Base-by-base conservation (phyloP, 2,888 invertebrate species). In the Lomographa bimaculata region DNA sequence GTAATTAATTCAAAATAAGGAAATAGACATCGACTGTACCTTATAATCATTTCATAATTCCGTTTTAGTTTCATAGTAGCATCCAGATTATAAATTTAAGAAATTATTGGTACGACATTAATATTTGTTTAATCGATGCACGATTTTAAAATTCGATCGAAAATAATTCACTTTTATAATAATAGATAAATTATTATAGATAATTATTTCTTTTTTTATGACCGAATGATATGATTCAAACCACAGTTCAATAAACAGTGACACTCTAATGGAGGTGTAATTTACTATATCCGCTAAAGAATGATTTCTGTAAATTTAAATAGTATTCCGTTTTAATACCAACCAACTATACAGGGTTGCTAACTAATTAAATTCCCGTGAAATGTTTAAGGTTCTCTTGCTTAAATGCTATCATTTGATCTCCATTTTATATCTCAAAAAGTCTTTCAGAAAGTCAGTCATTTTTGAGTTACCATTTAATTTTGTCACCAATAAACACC, bases 1-100 rank as follows among this genome's bases (percentile, higher is more conserved):
- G 50, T 67, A 64, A 68, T 59, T 66, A 66, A 67, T 68, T 68
- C 67, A 68, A 67, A 64, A 25, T 67, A 59, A 50, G 64, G 60
- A 51, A 38, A 34, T 30, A 36, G 11, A 29, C 16, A 7, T 30
- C 19, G 7, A 33, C 16, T 48, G 38, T 41, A 46, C 46, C 49
- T 45, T 49, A 39, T n/a, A 24, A 38, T 43, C 16, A 25, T 26
- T 40, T 36, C 21, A 38, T 28, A 12, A 20, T 23, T 17, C 14
- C 21, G 20, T 23, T 23, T 26, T 30, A 7, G 23, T 44, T 46
- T 43, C 14, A 26, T 26, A 20, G 16, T 36, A 16, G 41, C 46
- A 42, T 33, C 27, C 36, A 34, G 20, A 38, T n/a, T 35, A 36
- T 49, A 49, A 48, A 24, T 4, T 46, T 36, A 46, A 41, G 40